A percentile compares a stretch with the other conserved stretches of the same genome.
These are phyloP conservation scores for Rousettus madagascariensis DNA, from an alignment of 2,797 vertebrate species.

Conservation along the genomic window DNA sequence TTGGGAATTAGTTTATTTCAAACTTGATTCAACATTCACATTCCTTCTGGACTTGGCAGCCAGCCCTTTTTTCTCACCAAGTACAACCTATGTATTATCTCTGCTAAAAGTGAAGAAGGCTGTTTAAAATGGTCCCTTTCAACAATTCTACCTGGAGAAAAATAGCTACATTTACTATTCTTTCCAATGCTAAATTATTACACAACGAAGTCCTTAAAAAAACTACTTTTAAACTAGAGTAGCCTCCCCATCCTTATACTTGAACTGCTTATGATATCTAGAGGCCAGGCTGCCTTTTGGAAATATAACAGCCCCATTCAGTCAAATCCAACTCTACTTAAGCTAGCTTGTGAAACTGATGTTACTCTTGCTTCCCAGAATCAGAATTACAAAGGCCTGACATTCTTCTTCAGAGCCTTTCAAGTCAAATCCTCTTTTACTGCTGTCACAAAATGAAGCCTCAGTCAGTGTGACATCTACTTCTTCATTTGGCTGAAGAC, in stretches of 20 bases:
- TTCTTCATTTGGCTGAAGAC: slow-evolving; percentile 43
- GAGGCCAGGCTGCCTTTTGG: slow-evolving; percentile 20
- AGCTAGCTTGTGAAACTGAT: slow-evolving; percentile 21
- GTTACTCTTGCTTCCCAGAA: not conserved
- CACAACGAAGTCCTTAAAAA: slow-evolving; percentile 28
- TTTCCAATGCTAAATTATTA: slow-evolving; percentile 53
- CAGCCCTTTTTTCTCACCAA: slow-evolving; percentile 38
- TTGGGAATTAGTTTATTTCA: slow-evolving; percentile 46
- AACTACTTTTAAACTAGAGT: slow-evolving; percentile 13
- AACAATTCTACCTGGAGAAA: slow-evolving; percentile 54
- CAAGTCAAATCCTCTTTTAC: slow-evolving; percentile 52
- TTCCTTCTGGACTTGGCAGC: slow-evolving; percentile 24
- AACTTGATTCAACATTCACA: slow-evolving; percentile 50
- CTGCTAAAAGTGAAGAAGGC: slow-evolving; percentile 33
- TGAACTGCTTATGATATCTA: slow-evolving; percentile 23
- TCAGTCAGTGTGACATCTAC: slow-evolving; percentile 44
- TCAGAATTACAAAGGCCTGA: slow-evolving; percentile 40
- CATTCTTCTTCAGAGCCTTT: slow-evolving; percentile 40
- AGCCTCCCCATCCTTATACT: not conserved
- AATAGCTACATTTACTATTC: slow-evolving; percentile 44
- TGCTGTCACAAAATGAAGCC: slow-evolving; percentile 53
- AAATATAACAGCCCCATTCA: slow-evolving; percentile 26
- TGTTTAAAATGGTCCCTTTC: slow-evolving; percentile 54
- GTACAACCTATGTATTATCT: slow-evolving; percentile 45
- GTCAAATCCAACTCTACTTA: slow-evolving; percentile 11